Conservation (phyloP, 2,113 vertebrate genomes). For the Struthidea cinerea region DNA sequence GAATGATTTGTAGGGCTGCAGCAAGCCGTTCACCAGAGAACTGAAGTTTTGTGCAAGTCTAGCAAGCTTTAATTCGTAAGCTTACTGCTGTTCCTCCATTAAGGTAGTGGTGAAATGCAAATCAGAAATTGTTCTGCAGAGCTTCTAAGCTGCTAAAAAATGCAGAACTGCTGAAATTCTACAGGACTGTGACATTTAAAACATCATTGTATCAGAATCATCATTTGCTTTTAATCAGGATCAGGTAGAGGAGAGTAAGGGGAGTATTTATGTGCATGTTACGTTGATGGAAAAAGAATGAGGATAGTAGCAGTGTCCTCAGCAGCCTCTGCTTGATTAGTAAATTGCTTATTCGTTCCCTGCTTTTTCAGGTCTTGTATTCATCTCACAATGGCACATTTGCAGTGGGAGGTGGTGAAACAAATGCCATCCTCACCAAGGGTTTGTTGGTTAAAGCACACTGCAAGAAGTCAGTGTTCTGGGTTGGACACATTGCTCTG, state of each 20-base stretch:
- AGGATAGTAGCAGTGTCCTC: background rate
- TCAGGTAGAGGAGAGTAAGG: background rate
- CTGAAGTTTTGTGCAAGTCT: conserved; percentile 42
- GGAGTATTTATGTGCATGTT: background rate
- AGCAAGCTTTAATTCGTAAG: conserved; percentile 32
- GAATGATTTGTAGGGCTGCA: conserved; percentile 66
- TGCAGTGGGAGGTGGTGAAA: background rate
- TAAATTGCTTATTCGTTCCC: background rate
- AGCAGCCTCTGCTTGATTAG: background rate
- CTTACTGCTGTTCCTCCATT: conserved; percentile 15
- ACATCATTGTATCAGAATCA: background rate
- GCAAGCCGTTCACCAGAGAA: conserved; percentile 54
- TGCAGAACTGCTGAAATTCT: conserved; percentile 5
- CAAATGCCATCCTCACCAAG: background rate
- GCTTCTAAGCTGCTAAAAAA: conserved; percentile 23
- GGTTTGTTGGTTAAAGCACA: background rate
- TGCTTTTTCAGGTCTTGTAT: background rate
- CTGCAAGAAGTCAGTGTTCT: background rate
- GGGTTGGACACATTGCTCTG: background rate
- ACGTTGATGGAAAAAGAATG: background rate
- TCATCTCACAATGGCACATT: background rate
- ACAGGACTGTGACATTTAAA: background rate
- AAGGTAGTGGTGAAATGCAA: conserved; percentile 47
- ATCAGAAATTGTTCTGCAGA: conserved; percentile 9
- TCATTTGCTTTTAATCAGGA: conserved; percentile 14